Base-by-base conservation (phyloP, 2,797 vertebrate genomes). In the Falco biarmicus region DNA sequence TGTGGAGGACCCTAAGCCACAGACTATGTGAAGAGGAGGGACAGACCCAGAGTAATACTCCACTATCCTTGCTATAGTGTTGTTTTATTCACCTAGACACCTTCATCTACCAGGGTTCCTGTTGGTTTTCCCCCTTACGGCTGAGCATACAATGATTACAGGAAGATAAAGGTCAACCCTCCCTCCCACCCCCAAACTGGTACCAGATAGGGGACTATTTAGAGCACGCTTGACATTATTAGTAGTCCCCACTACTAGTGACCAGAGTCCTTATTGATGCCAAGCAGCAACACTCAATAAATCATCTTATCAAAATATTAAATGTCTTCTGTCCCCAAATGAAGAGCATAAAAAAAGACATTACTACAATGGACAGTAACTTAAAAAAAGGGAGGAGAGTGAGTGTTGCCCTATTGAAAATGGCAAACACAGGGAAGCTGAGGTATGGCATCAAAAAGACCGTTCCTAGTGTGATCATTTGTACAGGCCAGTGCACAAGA, bases 161-260 rank as follows among this genome's bases (percentile, higher is more conserved):
- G 37, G 25, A 80, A 5, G 7, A 47, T 7, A 77, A 57, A 53
- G 6, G 22, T 21, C 0, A 7, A 43, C 18, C 4, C 5, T 47
- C 15, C 11, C 11, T 6, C 10, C 12, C 10, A 7, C 11, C 3
- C 10, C 48, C 4, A 5, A 5, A 4, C 5, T 56, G 1, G 3
- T 59, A 41, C 11, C 26, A 20, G 31, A 8, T 13, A 39, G 17
- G 8, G 7, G 5, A 48, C n/a, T 51, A 39, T 29, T 5, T 21
- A 66, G 29, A 59, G 7, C 10, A 39, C 22, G 7, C 31, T 53
- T 75, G 15, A 32, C 31, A 37, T 37, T 37, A 37, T 10, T 37
- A 37, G 37, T 37, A 69, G 50, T 34, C 34, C 17, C 51, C 45
- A 28, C 9, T 76, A 4, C 12, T 32, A 39, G 48, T 28, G 25